phyloP scores from a whole-genome alignment of 2,888 invertebrate genomes.

The Sinotaia quadrata region DNA sequence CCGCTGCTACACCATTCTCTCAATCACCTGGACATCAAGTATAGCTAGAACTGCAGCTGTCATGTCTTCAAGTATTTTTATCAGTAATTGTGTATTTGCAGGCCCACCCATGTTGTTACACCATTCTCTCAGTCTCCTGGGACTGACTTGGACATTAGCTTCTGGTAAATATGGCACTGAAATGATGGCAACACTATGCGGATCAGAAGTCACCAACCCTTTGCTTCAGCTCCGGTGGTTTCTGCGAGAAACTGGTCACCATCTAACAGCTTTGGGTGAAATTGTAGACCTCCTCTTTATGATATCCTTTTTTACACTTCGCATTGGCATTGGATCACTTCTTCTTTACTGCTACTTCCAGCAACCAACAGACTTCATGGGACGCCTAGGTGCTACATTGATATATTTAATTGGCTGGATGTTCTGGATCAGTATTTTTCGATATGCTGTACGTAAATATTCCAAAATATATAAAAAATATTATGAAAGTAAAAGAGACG shows the following conservation, averaged over 20 bases:
- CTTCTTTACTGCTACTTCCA: conserved; percentile 60
- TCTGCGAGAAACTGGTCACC: conserved; percentile 52
- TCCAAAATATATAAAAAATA: too few species aligned
- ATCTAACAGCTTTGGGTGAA: conserved; percentile 54
- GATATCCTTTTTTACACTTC: conserved; percentile 60
- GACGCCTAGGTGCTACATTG: conserved; percentile 57
- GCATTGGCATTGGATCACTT: conserved; percentile 62
- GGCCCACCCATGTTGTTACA: conserved; percentile 69
- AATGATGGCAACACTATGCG: conserved; percentile 67
- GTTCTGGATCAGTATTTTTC: conserved; percentile 66
- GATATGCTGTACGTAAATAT: conserved; percentile 64
- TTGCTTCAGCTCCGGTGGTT: conserved; percentile 71
- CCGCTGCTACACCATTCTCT: too few species aligned
- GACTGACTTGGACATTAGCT: conserved; percentile 53
- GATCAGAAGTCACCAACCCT: conserved; percentile 70
- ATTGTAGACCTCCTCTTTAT: conserved; percentile 67
- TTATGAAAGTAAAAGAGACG: too few species aligned
- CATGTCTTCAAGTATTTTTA: too few species aligned
- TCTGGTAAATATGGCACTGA: conserved; percentile 66
- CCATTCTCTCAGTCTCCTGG: conserved; percentile 65
- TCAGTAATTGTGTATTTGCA: too few species aligned
- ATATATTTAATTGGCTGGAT: conserved; percentile 68
- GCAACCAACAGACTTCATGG: conserved; percentile 58
- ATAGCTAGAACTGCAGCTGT: too few species aligned
- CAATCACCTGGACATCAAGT: too few species aligned